These are phyloP conservation scores for Myotis yumanensis DNA, from an alignment of 2,113 vertebrate genomes.

Conservation along the genomic window DNA sequence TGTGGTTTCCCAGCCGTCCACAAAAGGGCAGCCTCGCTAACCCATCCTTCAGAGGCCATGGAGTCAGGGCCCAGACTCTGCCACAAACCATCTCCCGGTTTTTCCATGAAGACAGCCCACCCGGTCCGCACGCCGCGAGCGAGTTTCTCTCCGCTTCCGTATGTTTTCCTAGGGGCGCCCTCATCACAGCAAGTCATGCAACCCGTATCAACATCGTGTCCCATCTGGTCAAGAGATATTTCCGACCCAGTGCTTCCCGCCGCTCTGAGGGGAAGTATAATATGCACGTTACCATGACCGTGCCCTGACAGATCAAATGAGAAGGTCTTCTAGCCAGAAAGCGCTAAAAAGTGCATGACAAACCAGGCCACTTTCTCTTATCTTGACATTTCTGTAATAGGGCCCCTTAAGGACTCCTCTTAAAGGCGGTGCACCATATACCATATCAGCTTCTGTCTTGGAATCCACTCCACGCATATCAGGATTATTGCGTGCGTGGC, in stretches of 20 bases:
- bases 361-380: conserved; percentile 66
- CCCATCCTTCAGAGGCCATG: neutral
- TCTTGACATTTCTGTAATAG: conserved; percentile 27
- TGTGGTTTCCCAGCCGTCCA: neutral
- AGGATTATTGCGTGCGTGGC: neutral
- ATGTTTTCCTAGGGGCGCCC: conserved; percentile 59
- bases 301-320: conserved; percentile 72
- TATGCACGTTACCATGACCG: conserved; percentile 49
- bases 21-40: neutral
- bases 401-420: conserved; percentile 26
- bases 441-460: neutral
- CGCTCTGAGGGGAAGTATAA: conserved; percentile 56
- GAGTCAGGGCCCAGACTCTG: conserved; percentile 44
- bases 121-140: neutral
- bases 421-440: neutral
- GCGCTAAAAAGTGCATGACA: conserved; percentile 58
- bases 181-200: conserved; percentile 57
- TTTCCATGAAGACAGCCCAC: neutral
- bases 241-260: conserved; percentile 66
- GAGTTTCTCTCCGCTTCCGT: conserved; percentile 62
- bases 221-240: conserved; percentile 62
- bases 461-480: neutral
- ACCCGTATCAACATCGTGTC: conserved; percentile 56
- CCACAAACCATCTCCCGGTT: neutral
- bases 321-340: conserved; percentile 38